Base-by-base conservation (phyloP, 2,113 vertebrate species). In the Syngnathus typhle region DNA sequence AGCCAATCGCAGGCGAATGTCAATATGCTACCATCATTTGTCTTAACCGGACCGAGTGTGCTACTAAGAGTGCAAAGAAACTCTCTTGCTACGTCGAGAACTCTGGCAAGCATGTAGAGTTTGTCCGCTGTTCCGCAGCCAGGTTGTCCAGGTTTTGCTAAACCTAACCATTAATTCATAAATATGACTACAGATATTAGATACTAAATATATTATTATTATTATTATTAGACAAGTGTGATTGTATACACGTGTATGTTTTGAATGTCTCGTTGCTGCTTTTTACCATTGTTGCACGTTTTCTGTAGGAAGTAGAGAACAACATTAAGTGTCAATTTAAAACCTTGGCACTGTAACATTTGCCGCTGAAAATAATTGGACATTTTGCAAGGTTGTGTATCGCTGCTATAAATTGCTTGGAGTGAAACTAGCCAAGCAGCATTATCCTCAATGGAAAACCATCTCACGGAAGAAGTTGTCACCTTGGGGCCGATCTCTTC, bases 391-490 rank as follows among this genome's bases (percentile, higher is more conserved):
- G 70, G 69, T 64, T 61, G 71, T 73, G 75, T 83, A 75, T 77
- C 60, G 63, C 69, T 82, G 82, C 75, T 83, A 81, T 83, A 87
- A 89, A 91, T 89, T 84, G 83, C 79, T 83, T 89, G 82, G 80
- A 67, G 78, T 71, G 77, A 82, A 82, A 85, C 74, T 76, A 79
- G 76, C 86, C 77, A 76, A 81, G 86, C 81, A 85, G 83, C 79
- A 88, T 88, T 88, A 90, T 83, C 78, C 79, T 76, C 78, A 1
- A 72, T 75, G 70, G 81, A 88, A 90, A 90, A 84, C 75, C 78
- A 84, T 89, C 86, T 84, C 82, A 62, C 77, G 79, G 81, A 85
- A 86, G 85, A 78, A 88, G 83, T 85, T 88, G 85, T 91, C 88
- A 91, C 84, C 84, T 84, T 76, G 77, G 83, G 84, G 87, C 77